These are phyloP conservation scores for Leptarthrus brevirostris DNA, from an alignment of 2,888 invertebrate species.

Conservation along the genomic window DNA sequence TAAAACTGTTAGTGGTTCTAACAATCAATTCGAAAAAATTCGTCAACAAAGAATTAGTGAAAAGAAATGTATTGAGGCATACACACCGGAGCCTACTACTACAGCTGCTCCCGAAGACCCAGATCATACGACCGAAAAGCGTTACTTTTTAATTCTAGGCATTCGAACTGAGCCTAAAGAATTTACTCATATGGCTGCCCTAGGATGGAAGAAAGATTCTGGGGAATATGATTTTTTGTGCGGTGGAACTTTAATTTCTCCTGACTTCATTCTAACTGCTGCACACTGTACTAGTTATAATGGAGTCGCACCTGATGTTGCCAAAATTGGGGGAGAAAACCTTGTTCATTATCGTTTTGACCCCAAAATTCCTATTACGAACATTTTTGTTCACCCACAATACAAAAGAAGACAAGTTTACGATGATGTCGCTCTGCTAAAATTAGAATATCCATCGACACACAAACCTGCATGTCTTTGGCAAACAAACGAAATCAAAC, in stretches of 20 bases:
- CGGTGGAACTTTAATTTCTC: constrained; percentile 65
- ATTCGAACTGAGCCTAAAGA: not conserved
- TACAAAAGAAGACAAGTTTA: not conserved
- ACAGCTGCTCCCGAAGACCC: not conserved
- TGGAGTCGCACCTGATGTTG: constrained; percentile 16
- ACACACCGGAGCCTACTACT: not conserved
- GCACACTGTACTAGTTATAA: constrained; percentile 59
- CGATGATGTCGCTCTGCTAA: not conserved
- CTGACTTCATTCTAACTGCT: constrained; percentile 61
- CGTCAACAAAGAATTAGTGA: constrained; percentile 7
- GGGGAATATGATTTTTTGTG: constrained; percentile 59
- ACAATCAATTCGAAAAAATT: not conserved
- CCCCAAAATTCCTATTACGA: not conserved
- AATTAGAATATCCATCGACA: not conserved
- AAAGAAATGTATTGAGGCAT: not conserved
- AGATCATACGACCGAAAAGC: too few relatives aligned
- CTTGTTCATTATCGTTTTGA: not conserved
- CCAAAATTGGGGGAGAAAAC: not conserved
- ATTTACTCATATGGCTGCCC: constrained; percentile 57
- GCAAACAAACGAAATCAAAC: not conserved
- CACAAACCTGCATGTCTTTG: not conserved
- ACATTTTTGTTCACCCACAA: not conserved
- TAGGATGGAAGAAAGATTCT: constrained; percentile 56
- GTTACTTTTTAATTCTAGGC: not conserved
- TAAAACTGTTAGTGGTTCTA: not conserved